Evolutionary conservation across 2,797 vertebrate species (phyloP).

Genomic region (Spinibarbus caldwelli): DNA sequence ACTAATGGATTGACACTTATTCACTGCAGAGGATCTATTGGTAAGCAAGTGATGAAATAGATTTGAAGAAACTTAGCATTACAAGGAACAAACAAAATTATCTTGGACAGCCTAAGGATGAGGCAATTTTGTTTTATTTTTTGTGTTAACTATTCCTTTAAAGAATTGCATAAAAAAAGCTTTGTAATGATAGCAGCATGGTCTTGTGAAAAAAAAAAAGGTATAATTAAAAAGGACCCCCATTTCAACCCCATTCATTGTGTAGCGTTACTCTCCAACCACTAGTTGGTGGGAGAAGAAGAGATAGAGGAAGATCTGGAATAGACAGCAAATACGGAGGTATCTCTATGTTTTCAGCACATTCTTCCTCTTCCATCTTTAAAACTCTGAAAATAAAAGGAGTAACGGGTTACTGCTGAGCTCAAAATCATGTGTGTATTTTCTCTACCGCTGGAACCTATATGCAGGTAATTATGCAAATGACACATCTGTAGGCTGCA

Average conservation of each 20-base stretch:
- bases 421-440: not conserved
- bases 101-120: not conserved
- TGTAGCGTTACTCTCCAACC: constrained; percentile 78
- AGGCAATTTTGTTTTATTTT: not conserved
- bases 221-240: not conserved
- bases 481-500: constrained; percentile 35
- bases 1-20: not conserved
- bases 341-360: constrained; percentile 74
- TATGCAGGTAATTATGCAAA: constrained; percentile 41
- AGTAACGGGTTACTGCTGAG: constrained; percentile 9
- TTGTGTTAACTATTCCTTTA: not conserved
- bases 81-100: not conserved
- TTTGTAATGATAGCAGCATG: not conserved
- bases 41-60: not conserved
- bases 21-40: not conserved
- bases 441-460: constrained; percentile 19
- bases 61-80: not conserved
- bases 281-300: constrained; percentile 82
- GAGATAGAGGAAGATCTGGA: constrained; percentile 89
- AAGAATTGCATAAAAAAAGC: not conserved
- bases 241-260: constrained; percentile 88
- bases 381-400: constrained; percentile 66
- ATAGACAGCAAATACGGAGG: constrained; percentile 85
- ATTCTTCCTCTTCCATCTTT: constrained; percentile 67
- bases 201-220: not conserved